Evolutionary conservation across 2,797 vertebrate species (phyloP), one percentile per base, ranked within the genome.

Genomic region (Artibeus jamaicensis): DNA sequence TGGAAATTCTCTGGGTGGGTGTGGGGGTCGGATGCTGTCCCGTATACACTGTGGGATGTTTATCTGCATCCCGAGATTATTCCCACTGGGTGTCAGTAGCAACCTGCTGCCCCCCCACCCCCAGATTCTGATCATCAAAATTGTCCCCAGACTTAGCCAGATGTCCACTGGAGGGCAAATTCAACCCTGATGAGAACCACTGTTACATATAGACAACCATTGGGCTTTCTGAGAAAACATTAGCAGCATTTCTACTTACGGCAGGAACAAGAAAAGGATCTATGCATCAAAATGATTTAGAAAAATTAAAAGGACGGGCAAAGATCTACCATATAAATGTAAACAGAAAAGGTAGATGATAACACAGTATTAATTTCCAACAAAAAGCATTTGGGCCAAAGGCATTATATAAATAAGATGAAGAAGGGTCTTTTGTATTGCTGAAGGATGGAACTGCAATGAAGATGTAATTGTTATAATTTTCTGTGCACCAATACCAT

Each of bases 381-480:
- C 19, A 82, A 92, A 82, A 96, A 89, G 22, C 90, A 76, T 21
- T 50, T 15, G 81, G 44, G 57, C 42, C 46, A 91, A 74, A 89
- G 2, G 10, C 50, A 67, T 81, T 84, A 44, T 44, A 42, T 82
- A 39, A n/a, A 59, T 74, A 89, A 73, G 29, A 46, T n/a, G 5
- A 92, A 48, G 34, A 77, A 70, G 88, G 15, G 1, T 19, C 24
- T 37, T 82, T 71, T 85, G 29, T 59, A 79, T 70, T 84, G n/a
- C 12, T 78, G 44, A 91, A 91, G 26, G 39, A 79, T 86, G 57
- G 92, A 96, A 93, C 79, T 91, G 39, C 32, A 87, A 26, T 22
- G 34, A 90, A 88, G 42, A 71, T 89, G 42, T 48, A 77, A 42
- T 91, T 89, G 59, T 89, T 81, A 65, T 65, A 92, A 77, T 92